Percentiles rank a stretch among this genome's conserved stretches.
phyloP scores from a whole-genome alignment of 2,113 vertebrate species.

The Paralichthys olivaceus region DNA sequence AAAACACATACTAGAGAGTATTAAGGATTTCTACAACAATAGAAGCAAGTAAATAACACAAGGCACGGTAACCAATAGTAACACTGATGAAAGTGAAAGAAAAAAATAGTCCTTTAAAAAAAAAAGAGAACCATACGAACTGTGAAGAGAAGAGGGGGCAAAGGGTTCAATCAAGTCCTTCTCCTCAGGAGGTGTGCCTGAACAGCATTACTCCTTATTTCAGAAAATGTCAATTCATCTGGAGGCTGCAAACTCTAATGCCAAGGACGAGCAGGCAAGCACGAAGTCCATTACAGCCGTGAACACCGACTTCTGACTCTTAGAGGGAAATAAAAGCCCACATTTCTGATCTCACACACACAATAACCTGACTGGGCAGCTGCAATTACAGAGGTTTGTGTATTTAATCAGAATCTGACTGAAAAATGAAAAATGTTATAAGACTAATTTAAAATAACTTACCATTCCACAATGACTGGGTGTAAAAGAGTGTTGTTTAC shows the following conservation, averaged over 20 bases:
- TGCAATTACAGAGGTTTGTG: background rate
- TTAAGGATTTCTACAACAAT: slow-evolving; percentile 21
- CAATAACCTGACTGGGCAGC: background rate
- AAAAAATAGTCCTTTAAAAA: background rate
- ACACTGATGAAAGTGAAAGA: slow-evolving; percentile 31
- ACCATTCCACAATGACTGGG: slow-evolving; percentile 87
- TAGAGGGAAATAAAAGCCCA: slow-evolving; percentile 9
- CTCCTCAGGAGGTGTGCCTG: slow-evolving; percentile 58
- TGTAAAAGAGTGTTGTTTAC: slow-evolving; percentile 87
- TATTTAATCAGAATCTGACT: slow-evolving; percentile 10
- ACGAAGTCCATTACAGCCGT: slow-evolving; percentile 67
- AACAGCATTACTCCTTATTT: slow-evolving; percentile 71
- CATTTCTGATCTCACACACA: slow-evolving; percentile 27
- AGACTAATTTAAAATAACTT: slow-evolving; percentile 68
- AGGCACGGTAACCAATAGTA: slow-evolving; percentile 28
- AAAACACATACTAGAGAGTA: background rate
- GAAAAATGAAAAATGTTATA: background rate
- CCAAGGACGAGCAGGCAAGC: slow-evolving; percentile 58
- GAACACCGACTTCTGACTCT: slow-evolving; percentile 34
- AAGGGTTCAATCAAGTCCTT: slow-evolving; percentile 40
- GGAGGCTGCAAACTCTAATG: slow-evolving; percentile 62
- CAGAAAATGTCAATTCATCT: slow-evolving; percentile 71
- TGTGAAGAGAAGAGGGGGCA: background rate
- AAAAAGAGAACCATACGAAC: slow-evolving; percentile 2
- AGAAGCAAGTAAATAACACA: slow-evolving; percentile 22